phyloP scores from a whole-genome alignment of 2,113 vertebrate genomes.

The Melospiza georgiana region DNA sequence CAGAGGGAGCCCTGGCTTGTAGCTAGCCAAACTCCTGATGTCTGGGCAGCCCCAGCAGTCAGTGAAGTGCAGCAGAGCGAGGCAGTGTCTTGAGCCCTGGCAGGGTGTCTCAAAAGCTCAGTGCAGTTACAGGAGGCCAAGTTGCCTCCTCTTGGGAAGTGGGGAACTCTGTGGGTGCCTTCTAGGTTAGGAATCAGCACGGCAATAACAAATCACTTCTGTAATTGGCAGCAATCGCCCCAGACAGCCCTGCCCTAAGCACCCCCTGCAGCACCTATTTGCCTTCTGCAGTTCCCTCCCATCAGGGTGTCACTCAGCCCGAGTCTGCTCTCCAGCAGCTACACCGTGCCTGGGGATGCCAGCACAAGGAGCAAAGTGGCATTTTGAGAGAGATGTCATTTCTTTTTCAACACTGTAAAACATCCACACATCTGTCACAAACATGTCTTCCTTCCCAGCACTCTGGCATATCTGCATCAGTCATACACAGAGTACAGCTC shows the following conservation, averaged over 20 bases:
- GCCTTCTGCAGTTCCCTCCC: neutral
- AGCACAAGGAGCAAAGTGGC: neutral
- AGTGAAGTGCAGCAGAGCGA: neutral
- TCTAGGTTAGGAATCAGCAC: neutral
- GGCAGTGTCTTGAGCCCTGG: neutral
- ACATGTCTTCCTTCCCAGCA: neutral
- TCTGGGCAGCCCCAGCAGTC: neutral
- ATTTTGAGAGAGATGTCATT: slow-evolving; percentile 26
- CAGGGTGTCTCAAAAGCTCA: neutral
- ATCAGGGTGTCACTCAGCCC: neutral
- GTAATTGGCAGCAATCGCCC: neutral
- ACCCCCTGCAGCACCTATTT: neutral
- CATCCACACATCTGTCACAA: slow-evolving; percentile 61
- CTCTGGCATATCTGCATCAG: neutral
- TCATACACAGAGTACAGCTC: neutral
- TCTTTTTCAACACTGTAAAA: slow-evolving; percentile 47
- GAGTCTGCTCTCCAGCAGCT: neutral
- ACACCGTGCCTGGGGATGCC: neutral
- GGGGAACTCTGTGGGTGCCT: neutral
- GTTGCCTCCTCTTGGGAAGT: neutral
- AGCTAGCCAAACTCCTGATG: neutral
- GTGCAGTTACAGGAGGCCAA: neutral
- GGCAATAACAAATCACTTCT: neutral
- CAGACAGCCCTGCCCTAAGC: neutral
- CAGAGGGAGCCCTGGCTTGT: neutral